Base-by-base conservation (phyloP, 2,797 vertebrate genomes). In the Aphelocoma californica region DNA sequence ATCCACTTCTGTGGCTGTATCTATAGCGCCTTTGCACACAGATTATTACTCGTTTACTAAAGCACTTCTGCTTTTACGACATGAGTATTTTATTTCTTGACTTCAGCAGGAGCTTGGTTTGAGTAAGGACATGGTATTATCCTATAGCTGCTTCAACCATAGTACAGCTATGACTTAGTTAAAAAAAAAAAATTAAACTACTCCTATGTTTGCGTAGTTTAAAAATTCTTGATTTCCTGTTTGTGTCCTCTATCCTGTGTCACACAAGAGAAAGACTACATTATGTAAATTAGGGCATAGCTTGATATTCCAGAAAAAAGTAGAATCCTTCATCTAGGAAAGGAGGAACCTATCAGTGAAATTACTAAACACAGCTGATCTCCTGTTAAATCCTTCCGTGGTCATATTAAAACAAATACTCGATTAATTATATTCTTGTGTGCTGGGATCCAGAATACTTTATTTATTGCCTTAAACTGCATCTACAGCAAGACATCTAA, bases 371-470 rank as follows among this genome's bases (percentile, higher is more conserved):
- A 90, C 25, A 54, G 57, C 28, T 91, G 79, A 95, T 93, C 91
- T 95, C 81, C 80, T 65, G 50, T 62, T 95, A 96, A 96, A 95
- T 90, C 94, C 64, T 75, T 87, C 32, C 2, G 7, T 34, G 64
- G 81, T 64, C 92, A 84, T 78, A 95, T 77, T 83, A 77, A 86
- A 95, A 77, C 81, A 96, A 96, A 95, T 91, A 93, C 78, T 56
- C 2, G 3, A 92, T 95, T 93, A 95, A 96, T 96, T 92, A 86
- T 75, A 75, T 84, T 83, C 82, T 42, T 93, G 92, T 54, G 57
- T 78, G 73, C 80, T 69, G 73, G 65, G 73, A 93, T 94, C 83
- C 85, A 86, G 50, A 94, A 96, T 94, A 40, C 60, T 94, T 95
- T 86, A 93, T 96, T 96, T 96, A 94, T 92, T 0, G 16, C 65